Percentiles rank a stretch among this genome's conserved stretches.
Conservation (phyloP, 2,113 vertebrate species). For the Cavia aperea region DNA sequence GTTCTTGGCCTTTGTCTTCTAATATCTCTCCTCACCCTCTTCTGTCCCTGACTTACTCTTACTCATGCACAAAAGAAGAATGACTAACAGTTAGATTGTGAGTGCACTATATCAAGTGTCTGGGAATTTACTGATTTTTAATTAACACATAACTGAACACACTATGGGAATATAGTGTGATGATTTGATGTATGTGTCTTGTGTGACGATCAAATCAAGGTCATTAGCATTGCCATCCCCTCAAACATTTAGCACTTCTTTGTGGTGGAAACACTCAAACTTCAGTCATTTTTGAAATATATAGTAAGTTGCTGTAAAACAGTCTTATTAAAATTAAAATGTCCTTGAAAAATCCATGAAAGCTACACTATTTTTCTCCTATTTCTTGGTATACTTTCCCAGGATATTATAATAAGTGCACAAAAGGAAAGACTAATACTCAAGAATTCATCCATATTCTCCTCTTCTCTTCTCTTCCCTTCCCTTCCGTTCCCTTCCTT, state of each 20-base stretch:
- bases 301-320: not conserved
- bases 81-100: not conserved
- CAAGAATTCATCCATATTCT: not conserved
- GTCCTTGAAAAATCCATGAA: not conserved
- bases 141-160: not conserved
- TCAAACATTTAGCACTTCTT: not conserved
- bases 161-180: not conserved
- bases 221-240: not conserved
- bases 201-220: not conserved
- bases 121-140: not conserved
- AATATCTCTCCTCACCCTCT: not conserved
- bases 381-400: not conserved
- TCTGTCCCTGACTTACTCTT: not conserved
- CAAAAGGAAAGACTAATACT: not conserved
- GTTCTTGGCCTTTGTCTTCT: not conserved
- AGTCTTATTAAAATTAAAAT: not conserved
- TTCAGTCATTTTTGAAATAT: not conserved
- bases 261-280: not conserved
- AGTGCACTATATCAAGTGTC: not conserved
- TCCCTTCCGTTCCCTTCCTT: too few species aligned
- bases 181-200: not conserved
- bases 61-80: not conserved
- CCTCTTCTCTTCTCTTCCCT: not conserved
- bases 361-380: not conserved
- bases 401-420: not conserved